Evolutionary conservation across 2,797 vertebrate genomes (phyloP), one percentile per base, ranked within the genome.

Genomic region (Mastacembelus armatus): DNA sequence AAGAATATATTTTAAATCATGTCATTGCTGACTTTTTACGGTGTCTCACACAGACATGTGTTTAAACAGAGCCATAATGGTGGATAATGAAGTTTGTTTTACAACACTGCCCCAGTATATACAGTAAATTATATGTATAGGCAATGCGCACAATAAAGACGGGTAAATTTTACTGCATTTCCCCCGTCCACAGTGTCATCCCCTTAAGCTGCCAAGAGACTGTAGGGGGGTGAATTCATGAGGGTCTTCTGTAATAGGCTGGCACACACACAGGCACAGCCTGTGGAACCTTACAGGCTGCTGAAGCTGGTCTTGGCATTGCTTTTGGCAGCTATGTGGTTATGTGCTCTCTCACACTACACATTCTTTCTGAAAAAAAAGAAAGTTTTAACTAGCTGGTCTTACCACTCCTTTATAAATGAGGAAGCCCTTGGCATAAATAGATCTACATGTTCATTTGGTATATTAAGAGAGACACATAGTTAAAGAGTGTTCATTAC

Each of bases 401-500:
- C 91, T 91, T 91, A 94, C 92, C 92, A 91, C 94, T 94, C 93
- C 93, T 94, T 94, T 94, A 82, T 93, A 95, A 94, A 95, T 89
- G 91, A 94, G 92, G 89, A 93, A 93, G 95, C 95, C 95, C 73
- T 89, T 92, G 95, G 96, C 97, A 95, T 94, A 95, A 95, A 96
- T 95, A 95, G 93, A 96, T 95, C 94, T 94, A 95, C 95, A 92
- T 96, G 96, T 97, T 97, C 95, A 96, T 96, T 95, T 94, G 95
- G 94, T 95, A 84, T 95, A 96, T 97, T 96, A 98, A 95, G 94
- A 96, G 94, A 96, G 95, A 95, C 95, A 94, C 96, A 95, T 95
- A 95, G 96, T 95, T 98, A 98, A 98, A 97, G 95, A 96, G 95
- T 95, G 95, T 98, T 98, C 96, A 97, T 99, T 99, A 97, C 97